phyloP scores from a whole-genome alignment of 2,888 invertebrate species.

The Zaprionus bogoriensis region DNA sequence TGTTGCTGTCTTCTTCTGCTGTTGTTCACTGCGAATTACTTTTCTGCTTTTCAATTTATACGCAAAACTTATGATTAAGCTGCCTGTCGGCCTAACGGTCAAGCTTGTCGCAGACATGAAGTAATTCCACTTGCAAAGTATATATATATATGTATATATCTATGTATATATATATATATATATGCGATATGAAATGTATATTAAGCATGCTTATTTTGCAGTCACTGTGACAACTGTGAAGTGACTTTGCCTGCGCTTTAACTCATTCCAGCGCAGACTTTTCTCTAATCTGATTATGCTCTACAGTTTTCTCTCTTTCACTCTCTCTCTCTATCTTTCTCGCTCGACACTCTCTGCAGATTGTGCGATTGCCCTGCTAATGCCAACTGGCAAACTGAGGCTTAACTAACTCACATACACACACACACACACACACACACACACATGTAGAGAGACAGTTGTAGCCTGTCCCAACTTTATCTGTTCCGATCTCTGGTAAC shows the following conservation, averaged over 20 bases:
- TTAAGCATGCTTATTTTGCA: too few species aligned
- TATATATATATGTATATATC: too few species aligned
- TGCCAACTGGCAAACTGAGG: neutral
- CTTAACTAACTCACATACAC: neutral
- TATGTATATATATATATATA: too few species aligned
- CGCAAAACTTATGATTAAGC: slow-evolving; percentile 1
- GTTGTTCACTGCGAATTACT: neutral
- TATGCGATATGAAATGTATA: too few species aligned
- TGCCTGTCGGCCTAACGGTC: slow-evolving; percentile 7
- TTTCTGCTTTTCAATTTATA: neutral
- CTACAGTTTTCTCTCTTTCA: neutral
- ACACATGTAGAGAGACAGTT: neutral
- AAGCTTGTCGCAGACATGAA: slow-evolving; percentile 7
- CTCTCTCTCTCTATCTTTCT: neutral
- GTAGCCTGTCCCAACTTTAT: neutral
- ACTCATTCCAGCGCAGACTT: too few species aligned
- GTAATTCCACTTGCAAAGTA: neutral
- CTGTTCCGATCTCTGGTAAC: slow-evolving; percentile 1
- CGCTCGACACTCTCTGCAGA: neutral
- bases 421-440: neutral
- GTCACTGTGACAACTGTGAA: neutral
- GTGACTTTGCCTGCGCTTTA: neutral
- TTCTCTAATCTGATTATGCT: too few species aligned
- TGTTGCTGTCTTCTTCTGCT: neutral
- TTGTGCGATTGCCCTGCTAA: neutral